Percentiles rank a stretch among this genome's conserved stretches.
Evolutionary conservation across 2,888 invertebrate species (phyloP).

Genomic region (Agrochola litura): DNA sequence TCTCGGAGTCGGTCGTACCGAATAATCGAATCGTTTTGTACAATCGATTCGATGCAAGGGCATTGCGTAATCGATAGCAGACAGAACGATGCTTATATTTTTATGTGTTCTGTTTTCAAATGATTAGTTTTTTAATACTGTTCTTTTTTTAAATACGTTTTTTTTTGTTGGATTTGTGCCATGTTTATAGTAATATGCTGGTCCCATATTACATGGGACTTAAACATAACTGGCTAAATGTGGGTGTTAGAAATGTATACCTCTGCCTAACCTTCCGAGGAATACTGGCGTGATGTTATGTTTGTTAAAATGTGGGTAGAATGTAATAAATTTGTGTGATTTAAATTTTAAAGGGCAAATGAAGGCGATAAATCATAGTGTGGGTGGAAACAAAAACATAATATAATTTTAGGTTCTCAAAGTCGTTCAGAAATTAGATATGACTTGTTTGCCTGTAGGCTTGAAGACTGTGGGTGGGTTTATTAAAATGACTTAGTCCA

Average conservation of each 20-base stretch:
- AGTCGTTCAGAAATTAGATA: constrained; percentile 9
- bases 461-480: constrained; percentile 17
- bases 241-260: too few species aligned
- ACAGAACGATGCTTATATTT: constrained; percentile 38
- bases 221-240: not conserved
- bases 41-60: constrained; percentile 67
- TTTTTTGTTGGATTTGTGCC: not conserved
- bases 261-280: not conserved
- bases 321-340: constrained; percentile 30
- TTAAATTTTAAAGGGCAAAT: constrained; percentile 46
- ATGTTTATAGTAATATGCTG: not conserved
- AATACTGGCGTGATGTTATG: not conserved
- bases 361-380: constrained; percentile 21
- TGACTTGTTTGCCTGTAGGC: not conserved
- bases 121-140: constrained; percentile 3
- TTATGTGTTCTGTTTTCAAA: constrained; percentile 38
- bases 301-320: constrained; percentile 15
- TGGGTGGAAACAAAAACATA: constrained; percentile 34
- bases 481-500: not conserved
- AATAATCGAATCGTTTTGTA: constrained; percentile 68
- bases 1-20: constrained; percentile 61
- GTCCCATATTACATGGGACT: too few species aligned
- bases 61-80: constrained; percentile 65
- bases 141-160: not conserved
- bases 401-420: constrained; percentile 30